Percentiles rank a stretch among this genome's conserved stretches.
Conservation (phyloP, 2,888 invertebrate species). For the Ephialtes manifestator region DNA sequence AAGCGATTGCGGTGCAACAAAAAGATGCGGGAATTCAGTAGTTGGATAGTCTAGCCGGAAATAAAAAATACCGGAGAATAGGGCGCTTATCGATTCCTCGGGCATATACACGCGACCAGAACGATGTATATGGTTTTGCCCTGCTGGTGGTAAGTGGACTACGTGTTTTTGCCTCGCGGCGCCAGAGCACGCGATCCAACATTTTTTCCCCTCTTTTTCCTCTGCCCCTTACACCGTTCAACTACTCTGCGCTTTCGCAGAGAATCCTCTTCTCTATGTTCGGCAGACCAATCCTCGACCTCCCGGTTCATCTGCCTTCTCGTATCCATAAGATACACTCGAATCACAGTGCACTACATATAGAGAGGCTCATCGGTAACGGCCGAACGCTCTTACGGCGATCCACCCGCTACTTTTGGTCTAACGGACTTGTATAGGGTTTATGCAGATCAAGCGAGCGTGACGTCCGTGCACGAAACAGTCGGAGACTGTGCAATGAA, state of each 20-base stretch:
- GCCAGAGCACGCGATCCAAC: constrained; percentile 68
- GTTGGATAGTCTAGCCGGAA: constrained; percentile 14
- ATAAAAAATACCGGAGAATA: constrained; percentile 36
- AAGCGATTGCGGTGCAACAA: constrained; percentile 31
- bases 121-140: constrained; percentile 58
- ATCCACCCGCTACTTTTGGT: constrained; percentile 79
- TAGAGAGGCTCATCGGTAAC: constrained; percentile 73
- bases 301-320: constrained; percentile 58
- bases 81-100: constrained; percentile 64
- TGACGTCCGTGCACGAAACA: constrained; percentile 73
- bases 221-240: constrained; percentile 15
- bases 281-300: constrained; percentile 65
- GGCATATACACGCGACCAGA: constrained; percentile 59
- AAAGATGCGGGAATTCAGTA: constrained; percentile 36
- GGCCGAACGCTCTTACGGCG: constrained; percentile 79
- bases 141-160: constrained; percentile 65
- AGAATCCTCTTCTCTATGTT: constrained; percentile 51
- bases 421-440: constrained; percentile 81
- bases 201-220: constrained; percentile 65
- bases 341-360: constrained; percentile 15
- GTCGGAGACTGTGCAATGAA: constrained; percentile 55
- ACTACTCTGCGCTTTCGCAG: constrained; percentile 45
- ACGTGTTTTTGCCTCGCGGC: constrained; percentile 61
- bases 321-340: constrained; percentile 38
- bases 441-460: constrained; percentile 83